Conservation (phyloP, 2,888 invertebrate species). For the Ormyrus labotus region DNA sequence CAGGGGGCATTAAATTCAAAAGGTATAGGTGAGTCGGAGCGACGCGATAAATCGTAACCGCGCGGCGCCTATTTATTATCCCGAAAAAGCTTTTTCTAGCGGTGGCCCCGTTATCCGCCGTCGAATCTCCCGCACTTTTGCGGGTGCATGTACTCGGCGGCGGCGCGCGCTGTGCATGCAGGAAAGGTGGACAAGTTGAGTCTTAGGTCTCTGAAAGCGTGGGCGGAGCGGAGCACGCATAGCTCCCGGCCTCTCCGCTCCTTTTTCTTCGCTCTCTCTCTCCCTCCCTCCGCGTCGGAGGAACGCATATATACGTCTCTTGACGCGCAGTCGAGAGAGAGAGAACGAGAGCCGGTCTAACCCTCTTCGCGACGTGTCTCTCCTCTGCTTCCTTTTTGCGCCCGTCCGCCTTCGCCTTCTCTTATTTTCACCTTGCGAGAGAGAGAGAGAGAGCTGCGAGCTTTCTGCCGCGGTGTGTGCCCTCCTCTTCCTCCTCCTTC, state of each 20-base stretch:
- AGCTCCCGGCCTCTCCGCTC: constrained; percentile 71
- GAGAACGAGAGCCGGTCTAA: constrained; percentile 12
- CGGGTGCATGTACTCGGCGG: constrained; percentile 65
- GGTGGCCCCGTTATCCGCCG: not conserved
- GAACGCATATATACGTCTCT: constrained; percentile 35
- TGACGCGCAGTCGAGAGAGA: constrained; percentile 20
- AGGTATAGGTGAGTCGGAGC: not conserved
- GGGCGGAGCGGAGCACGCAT: constrained; percentile 75
- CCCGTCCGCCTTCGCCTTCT: constrained; percentile 50
- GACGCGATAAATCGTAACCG: constrained; percentile 38
- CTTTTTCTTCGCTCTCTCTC: constrained; percentile 57
- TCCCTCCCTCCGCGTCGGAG: not conserved
- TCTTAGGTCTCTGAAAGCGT: constrained; percentile 74
- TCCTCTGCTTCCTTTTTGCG: constrained; percentile 39
- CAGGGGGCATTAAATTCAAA: constrained; percentile 1
- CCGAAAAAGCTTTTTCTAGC: constrained; percentile 2
- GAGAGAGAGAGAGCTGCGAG: no score
- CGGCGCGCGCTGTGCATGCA: constrained; percentile 36
- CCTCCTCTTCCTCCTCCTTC: constrained; percentile 44
- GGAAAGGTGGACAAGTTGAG: constrained; percentile 75
- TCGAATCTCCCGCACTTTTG: constrained; percentile 65
- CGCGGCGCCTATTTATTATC: constrained; percentile 33
- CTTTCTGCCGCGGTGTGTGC: not conserved
- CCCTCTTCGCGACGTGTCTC: constrained; percentile 45
- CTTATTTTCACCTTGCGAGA: constrained; percentile 53